phyloP scores from a whole-genome alignment of 2,888 invertebrate genomes.

The Timandra comae region DNA sequence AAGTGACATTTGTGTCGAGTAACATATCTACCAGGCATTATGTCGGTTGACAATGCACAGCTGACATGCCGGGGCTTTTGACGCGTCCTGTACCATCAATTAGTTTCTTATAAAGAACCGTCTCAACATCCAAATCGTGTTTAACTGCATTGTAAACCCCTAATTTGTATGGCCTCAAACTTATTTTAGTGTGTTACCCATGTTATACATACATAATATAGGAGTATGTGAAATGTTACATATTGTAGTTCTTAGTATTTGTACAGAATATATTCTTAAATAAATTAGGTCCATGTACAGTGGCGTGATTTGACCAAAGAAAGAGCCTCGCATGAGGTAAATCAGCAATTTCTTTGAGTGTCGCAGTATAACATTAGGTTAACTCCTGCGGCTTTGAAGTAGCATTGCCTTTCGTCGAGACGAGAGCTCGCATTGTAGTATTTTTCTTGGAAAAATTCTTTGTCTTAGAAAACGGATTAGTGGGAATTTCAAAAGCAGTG shows the following conservation, averaged over 20 bases:
- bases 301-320: constrained; percentile 28
- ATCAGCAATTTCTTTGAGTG: constrained; percentile 50
- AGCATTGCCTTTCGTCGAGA: constrained; percentile 36
- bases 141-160: constrained; percentile 20
- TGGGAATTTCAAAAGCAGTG: constrained; percentile 20
- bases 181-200: constrained; percentile 11
- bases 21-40: constrained; percentile 39
- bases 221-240: no score
- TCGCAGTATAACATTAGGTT: constrained; percentile 42
- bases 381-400: constrained; percentile 45
- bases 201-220: constrained; percentile 3
- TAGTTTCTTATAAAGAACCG: constrained; percentile 35
- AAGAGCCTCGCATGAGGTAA: constrained; percentile 34
- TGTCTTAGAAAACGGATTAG: constrained; percentile 37
- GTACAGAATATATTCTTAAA: constrained; percentile 13
- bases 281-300: constrained; percentile 22
- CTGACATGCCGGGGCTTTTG: constrained; percentile 36
- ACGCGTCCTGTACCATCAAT: constrained; percentile 40
- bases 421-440: constrained; percentile 44
- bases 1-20: constrained; percentile 26
- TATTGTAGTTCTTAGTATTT: constrained; percentile 9
- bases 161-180: constrained; percentile 14
- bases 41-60: constrained; percentile 39
- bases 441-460: constrained; percentile 25
- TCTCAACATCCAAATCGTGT: constrained; percentile 24